These are phyloP conservation scores for Mizuhopecten yessoensis DNA, from an alignment of 1,140 invertebrate genomes.

Conservation along the genomic window DNA sequence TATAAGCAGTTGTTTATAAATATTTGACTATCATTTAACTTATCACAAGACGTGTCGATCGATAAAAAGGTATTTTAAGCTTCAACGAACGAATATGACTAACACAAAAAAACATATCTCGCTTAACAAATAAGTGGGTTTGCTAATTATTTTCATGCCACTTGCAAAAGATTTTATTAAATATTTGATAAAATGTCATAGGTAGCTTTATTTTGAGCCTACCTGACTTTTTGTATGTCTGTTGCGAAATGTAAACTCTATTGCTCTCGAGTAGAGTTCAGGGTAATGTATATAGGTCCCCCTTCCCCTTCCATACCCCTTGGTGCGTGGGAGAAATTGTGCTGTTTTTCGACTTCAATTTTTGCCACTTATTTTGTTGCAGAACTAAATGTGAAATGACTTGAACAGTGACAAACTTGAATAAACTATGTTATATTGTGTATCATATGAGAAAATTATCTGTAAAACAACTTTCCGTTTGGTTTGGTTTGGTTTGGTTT, in stretches of 20 bases:
- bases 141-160: slow-evolving; percentile 1
- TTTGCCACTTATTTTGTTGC: no score
- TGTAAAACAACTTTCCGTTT: no score
- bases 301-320: neutral
- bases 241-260: neutral
- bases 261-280: neutral
- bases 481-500: no score
- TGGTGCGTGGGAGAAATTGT: neutral
- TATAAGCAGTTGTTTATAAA: neutral
- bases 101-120: neutral
- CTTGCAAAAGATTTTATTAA: slow-evolving; percentile 28
- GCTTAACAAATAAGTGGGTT: neutral
- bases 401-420: no score
- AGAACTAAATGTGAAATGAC: no score
- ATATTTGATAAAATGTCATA: neutral
- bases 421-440: no score
- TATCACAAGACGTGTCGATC: neutral
- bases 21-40: neutral
- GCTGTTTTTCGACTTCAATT: no score
- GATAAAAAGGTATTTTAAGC: slow-evolving; percentile 32
- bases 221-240: slow-evolving; percentile 13
- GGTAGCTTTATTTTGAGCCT: slow-evolving; percentile 25
- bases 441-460: no score
- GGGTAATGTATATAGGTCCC: neutral
- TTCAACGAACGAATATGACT: neutral